Percentiles rank a stretch among this genome's conserved stretches.
phyloP scores from a whole-genome alignment of 2,113 vertebrate species.

The Oriolus oriolus region DNA sequence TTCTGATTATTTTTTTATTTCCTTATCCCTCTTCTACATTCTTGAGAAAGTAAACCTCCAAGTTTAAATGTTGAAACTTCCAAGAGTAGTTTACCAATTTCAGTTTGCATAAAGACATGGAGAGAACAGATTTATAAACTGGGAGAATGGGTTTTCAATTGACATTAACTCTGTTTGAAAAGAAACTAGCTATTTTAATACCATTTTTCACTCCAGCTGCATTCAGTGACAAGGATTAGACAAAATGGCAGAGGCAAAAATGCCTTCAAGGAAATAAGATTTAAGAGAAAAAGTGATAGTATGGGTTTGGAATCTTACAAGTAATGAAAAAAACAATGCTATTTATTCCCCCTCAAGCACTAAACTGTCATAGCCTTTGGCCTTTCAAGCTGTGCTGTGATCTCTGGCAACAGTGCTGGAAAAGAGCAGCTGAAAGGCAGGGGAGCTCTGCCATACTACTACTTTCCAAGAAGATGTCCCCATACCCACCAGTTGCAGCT shows the following conservation, averaged over 20 bases:
- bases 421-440: background rate
- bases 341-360: background rate
- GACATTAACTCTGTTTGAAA: background rate
- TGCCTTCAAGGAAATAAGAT: background rate
- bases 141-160: background rate
- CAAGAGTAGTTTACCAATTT: background rate
- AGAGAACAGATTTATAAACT: background rate
- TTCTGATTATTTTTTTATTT: background rate
- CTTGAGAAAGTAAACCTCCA: background rate
- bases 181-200: background rate
- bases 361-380: background rate
- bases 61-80: background rate
- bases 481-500: background rate
- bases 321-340: background rate
- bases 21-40: background rate
- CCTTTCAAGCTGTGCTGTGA: background rate
- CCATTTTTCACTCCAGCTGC: background rate
- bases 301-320: background rate
- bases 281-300: background rate
- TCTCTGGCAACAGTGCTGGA: background rate
- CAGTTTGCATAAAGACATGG: background rate
- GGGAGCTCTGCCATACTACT: background rate
- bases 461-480: background rate
- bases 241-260: background rate
- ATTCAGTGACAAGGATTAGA: background rate